phyloP scores from a whole-genome alignment of 2,888 invertebrate species.

The Eretmocerus hayati region DNA sequence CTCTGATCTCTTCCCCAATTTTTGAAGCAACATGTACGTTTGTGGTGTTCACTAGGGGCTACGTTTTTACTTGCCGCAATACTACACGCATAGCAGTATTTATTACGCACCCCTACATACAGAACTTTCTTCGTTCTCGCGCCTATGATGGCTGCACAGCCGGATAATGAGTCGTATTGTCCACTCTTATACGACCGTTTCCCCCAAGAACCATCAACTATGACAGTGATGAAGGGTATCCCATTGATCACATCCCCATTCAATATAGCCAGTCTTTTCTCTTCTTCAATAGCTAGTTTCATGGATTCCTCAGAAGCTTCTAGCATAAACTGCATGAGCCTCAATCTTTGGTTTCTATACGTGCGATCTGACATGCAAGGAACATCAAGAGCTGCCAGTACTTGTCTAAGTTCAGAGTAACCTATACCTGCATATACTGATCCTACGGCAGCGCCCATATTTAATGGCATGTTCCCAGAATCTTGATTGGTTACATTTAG shows the following conservation, averaged over 20 bases:
- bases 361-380: too few species aligned
- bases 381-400: too few species aligned
- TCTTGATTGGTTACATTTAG: too few species aligned
- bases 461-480: too few species aligned
- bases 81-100: slow-evolving; percentile 26
- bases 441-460: too few species aligned
- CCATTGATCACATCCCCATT: slow-evolving; percentile 13
- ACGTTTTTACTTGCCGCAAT: slow-evolving; percentile 8
- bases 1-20: slow-evolving; percentile 27
- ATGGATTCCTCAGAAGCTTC: too few species aligned
- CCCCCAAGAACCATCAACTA: slow-evolving; percentile 25
- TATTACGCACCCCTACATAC: slow-evolving; percentile 29
- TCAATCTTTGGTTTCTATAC: too few species aligned
- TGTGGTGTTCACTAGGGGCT: too few species aligned
- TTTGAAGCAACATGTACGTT: too few species aligned
- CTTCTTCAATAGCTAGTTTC: slow-evolving; percentile 13
- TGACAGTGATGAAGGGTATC: slow-evolving; percentile 21
- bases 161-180: slow-evolving; percentile 23
- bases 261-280: slow-evolving; percentile 11
- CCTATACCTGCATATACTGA: too few species aligned
- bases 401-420: too few species aligned
- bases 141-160: slow-evolving; percentile 23
- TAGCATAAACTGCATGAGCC: too few species aligned
- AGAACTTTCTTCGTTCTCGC: slow-evolving; percentile 24
- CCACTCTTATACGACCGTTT: slow-evolving; percentile 23